A percentile compares a stretch with the other conserved stretches of the same genome.
Conservation (phyloP, 2,797 vertebrate species). For the Coccyzus lansbergi region DNA sequence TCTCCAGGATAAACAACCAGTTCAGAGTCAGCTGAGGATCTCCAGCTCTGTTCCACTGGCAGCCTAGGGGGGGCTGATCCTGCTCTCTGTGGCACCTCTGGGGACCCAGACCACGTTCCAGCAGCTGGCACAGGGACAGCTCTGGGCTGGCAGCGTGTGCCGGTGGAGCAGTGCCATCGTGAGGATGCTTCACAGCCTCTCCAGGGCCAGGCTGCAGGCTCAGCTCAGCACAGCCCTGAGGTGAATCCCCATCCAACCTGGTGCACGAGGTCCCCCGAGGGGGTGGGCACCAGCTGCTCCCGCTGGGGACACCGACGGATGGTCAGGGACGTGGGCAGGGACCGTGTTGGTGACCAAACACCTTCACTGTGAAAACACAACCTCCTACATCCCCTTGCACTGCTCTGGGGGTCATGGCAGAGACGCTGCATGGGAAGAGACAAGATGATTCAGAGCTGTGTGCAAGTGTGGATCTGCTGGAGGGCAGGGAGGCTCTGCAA, state of each 20-base stretch:
- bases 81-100: background rate
- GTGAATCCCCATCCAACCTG: background rate
- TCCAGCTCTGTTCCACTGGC: background rate
- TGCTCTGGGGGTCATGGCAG: background rate
- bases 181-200: constrained; percentile 51
- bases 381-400: background rate
- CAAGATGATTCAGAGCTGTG: too few relatives aligned
- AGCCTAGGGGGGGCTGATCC: background rate
- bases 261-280: background rate
- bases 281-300: fast-evolving
- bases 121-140: background rate
- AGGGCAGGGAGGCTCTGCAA: too few relatives aligned
- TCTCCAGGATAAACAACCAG: too few relatives aligned
- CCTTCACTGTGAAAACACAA: background rate
- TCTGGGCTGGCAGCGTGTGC: background rate
- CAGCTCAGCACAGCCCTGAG: background rate
- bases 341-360: fast-evolving
- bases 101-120: background rate
- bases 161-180: constrained; percentile 47
- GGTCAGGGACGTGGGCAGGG: background rate
- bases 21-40: background rate
- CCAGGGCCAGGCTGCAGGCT: background rate
- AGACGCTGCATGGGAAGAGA: background rate
- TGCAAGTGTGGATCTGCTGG: too few relatives aligned
- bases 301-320: background rate